Conservation (phyloP, 2,797 vertebrate species). For the Yasuhikotakia modesta region DNA sequence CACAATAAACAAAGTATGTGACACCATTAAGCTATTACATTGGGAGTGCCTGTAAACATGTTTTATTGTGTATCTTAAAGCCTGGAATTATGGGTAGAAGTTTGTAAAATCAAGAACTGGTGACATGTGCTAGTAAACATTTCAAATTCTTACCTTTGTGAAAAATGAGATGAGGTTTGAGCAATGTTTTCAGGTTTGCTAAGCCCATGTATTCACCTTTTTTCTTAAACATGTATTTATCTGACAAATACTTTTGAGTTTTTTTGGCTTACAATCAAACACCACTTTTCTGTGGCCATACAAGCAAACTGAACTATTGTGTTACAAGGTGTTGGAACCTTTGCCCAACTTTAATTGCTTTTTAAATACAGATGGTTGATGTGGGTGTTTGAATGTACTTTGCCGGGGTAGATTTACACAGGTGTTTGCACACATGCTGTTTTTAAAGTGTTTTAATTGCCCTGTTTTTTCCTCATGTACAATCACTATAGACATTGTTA, state of each 20-base stretch:
- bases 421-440: conserved; percentile 20
- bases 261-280: background rate
- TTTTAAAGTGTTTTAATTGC: background rate
- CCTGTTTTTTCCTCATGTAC: conserved; percentile 2
- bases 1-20: background rate
- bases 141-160: conserved; percentile 12
- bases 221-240: background rate
- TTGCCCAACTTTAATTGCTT: conserved; percentile 2
- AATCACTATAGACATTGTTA: conserved; percentile 7
- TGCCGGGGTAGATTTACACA: background rate
- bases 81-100: background rate
- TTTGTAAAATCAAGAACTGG: background rate
- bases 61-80: background rate
- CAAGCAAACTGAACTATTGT: conserved; percentile 16
- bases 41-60: conserved; percentile 10
- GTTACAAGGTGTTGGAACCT: conserved; percentile 1
- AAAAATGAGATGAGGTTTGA: background rate
- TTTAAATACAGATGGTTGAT: conserved; percentile 8
- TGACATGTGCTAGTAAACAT: background rate
- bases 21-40: background rate
- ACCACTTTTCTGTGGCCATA: background rate
- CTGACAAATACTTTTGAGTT: background rate
- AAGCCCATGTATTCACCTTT: conserved; percentile 2
- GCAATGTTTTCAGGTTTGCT: conserved; percentile 8
- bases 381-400: conserved; percentile 22